Conservation (phyloP, 2,888 invertebrate genomes). For the Drosophila formosana region DNA sequence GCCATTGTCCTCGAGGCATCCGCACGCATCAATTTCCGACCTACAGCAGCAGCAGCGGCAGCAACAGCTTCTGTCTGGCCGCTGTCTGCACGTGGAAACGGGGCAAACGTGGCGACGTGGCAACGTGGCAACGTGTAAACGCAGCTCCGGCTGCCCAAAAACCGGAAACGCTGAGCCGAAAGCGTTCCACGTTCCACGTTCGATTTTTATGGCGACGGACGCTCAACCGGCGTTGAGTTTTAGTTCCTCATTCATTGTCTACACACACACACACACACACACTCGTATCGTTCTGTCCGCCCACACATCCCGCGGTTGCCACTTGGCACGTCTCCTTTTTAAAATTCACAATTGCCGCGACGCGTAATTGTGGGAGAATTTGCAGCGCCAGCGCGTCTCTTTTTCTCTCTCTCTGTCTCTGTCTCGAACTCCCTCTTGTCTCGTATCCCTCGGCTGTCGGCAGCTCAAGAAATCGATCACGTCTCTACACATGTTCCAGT, state of each 20-base stretch:
- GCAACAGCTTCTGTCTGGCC: slow-evolving; percentile 54
- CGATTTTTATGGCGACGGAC: slow-evolving; percentile 74
- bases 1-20: slow-evolving; percentile 75
- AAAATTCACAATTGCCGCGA: slow-evolving; percentile 83
- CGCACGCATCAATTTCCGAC: slow-evolving; percentile 77
- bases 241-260: slow-evolving; percentile 77
- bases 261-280: slow-evolving; percentile 25
- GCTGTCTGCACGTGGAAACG: slow-evolving; percentile 72
- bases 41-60: slow-evolving; percentile 41
- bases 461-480: slow-evolving; percentile 77
- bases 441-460: neutral
- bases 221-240: slow-evolving; percentile 56
- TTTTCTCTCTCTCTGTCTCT: slow-evolving; percentile 14
- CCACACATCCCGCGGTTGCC: slow-evolving; percentile 27
- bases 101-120: slow-evolving; percentile 57
- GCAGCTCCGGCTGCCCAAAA: slow-evolving; percentile 13
- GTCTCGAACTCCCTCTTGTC: neutral
- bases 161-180: slow-evolving; percentile 51
- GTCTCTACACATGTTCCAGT: slow-evolving; percentile 80
- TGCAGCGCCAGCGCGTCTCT: slow-evolving; percentile 71
- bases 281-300: slow-evolving; percentile 6
- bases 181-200: slow-evolving; percentile 79
- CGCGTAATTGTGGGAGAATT: slow-evolving; percentile 82
- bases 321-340: slow-evolving; percentile 82
- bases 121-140: slow-evolving; percentile 28